Base-by-base conservation (phyloP, 2,888 invertebrate species). In the Polymixis lichenea region DNA sequence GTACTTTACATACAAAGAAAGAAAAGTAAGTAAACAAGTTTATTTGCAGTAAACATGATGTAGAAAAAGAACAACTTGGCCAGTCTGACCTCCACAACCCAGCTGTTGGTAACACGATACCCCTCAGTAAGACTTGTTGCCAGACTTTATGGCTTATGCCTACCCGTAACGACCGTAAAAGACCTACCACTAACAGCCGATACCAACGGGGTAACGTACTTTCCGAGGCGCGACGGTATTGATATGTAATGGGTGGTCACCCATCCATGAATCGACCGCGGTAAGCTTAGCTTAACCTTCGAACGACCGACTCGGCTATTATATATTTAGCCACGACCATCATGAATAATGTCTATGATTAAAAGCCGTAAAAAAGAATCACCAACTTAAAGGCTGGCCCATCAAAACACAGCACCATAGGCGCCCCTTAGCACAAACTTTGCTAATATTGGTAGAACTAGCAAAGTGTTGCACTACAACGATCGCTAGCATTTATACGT, bases 401-500 rank as follows among this genome's bases (percentile, higher is more conserved):
- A 81, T 77, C n/a, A 74, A 70, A 75, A 70, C 66, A 69, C 22
- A 69, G 19, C 38, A 43, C 71, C 68, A 32, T 74, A 65, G 64
- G 65, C 72, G 69, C 65, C 49, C 43, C 75, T 75, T 69, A 66
- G 51, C 28, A 56, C 56, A 43, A 84, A 81, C 51, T 83, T 85
- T 66, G 62, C 70, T 56, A 81, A 85, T 84, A 84, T 83, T 77
- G 72, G 69, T 77, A 68, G 74, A 84, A 81, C 81, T 77, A 70
- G n/a, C 77, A n/a, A 83, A 84, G 81, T 76, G 72, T 74, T 81
- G 77, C 71, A 72, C 58, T 60, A 77, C 67, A 55, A 60, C 69
- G 69, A 83, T 66, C 81, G 82, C 80, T 72, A 69, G 70, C 85
- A 80, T 86, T 86, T 86, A 85, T 78, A 77, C 77, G 76, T 85